Evolutionary conservation across 2,888 invertebrate genomes (phyloP).

Genomic region (Watsonalla binaria): DNA sequence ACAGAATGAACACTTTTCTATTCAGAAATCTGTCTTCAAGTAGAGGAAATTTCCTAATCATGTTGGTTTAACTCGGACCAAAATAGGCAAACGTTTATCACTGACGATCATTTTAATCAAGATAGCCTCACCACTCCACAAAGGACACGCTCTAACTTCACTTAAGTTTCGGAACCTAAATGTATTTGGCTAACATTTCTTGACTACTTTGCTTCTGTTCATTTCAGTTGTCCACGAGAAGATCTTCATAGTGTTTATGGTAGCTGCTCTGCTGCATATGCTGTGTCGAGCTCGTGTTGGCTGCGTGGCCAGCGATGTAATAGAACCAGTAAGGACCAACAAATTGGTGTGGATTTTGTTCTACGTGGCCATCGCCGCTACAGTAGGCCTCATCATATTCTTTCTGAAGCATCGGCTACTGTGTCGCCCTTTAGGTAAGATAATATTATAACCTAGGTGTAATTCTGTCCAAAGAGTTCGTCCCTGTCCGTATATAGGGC

Average conservation of each 20-base stretch:
- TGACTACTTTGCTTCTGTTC: too few species aligned
- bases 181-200: neutral
- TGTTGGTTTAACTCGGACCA: too few species aligned
- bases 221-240: slow-evolving; percentile 92
- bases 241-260: slow-evolving; percentile 94
- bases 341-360: slow-evolving; percentile 83
- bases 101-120: too few species aligned
- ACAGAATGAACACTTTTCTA: too few species aligned
- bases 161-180: too few species aligned
- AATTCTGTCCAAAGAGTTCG: neutral
- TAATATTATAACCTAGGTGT: neutral
- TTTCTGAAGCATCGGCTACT: slow-evolving; percentile 93
- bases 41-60: too few species aligned
- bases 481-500: too few species aligned
- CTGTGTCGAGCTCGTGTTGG: slow-evolving; percentile 69
- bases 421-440: slow-evolving; percentile 93
- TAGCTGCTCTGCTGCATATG: slow-evolving; percentile 91
- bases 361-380: slow-evolving; percentile 86
- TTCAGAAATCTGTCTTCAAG: too few species aligned
- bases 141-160: too few species aligned
- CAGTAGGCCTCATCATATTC: slow-evolving; percentile 90
- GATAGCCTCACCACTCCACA: too few species aligned
- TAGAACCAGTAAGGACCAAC: slow-evolving; percentile 82
- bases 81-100: too few species aligned
- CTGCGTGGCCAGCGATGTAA: slow-evolving; percentile 56